Conservation (phyloP, 1,140 invertebrate genomes). For the Gryllus bimaculatus region DNA sequence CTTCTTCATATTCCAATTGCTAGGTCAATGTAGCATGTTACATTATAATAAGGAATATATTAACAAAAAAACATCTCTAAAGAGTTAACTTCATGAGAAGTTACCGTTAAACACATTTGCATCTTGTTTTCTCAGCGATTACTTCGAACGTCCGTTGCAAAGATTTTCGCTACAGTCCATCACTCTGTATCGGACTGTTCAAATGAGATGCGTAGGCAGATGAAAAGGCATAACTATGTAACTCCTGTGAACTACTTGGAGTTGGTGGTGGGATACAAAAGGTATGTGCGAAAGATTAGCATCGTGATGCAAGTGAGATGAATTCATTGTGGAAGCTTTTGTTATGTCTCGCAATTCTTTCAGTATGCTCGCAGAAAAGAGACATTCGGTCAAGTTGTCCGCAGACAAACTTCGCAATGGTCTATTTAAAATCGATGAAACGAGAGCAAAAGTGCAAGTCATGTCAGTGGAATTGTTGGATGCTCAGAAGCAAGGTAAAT, state of each 20-base stretch:
- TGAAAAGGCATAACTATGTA: slow-evolving; percentile 74
- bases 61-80: no score
- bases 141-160: slow-evolving; percentile 50
- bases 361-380: slow-evolving; percentile 63
- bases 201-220: slow-evolving; percentile 57
- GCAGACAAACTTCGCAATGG: slow-evolving; percentile 66
- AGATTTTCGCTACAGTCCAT: slow-evolving; percentile 68
- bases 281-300: slow-evolving; percentile 37
- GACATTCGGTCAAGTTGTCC: slow-evolving; percentile 53
- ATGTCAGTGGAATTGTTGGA: slow-evolving; percentile 70
- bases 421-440: slow-evolving; percentile 67
- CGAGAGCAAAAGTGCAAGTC: slow-evolving; percentile 55
- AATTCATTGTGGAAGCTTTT: background rate
- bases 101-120: no score
- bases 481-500: slow-evolving; percentile 44
- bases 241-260: slow-evolving; percentile 78
- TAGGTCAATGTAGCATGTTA: no score
- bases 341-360: slow-evolving; percentile 21
- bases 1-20: no score
- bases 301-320: no score
- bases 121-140: slow-evolving; percentile 39
- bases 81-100: no score
- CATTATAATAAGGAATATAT: no score
- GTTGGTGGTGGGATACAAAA: slow-evolving; percentile 69
- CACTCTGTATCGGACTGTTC: slow-evolving; percentile 61